Conservation (phyloP, 2,113 vertebrate genomes). For the Delphinapterus leucas region DNA sequence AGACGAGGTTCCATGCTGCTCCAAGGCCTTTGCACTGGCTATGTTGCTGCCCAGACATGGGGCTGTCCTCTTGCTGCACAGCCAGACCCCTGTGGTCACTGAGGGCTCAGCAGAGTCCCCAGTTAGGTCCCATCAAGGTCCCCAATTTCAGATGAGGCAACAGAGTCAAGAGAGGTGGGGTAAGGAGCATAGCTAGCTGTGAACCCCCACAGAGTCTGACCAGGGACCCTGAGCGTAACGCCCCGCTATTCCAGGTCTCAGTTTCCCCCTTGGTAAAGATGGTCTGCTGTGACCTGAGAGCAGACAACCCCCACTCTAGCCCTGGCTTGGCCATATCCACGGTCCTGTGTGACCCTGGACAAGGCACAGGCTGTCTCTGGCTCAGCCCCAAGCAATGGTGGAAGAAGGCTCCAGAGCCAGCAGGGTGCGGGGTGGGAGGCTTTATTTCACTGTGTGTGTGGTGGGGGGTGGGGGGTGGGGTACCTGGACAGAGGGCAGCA, state of each 20-base stretch:
- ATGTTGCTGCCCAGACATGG: not conserved
- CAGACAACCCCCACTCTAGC: not conserved
- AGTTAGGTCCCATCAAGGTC: not conserved
- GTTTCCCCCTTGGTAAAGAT: not conserved
- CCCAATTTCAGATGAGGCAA: not conserved
- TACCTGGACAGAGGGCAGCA: conserved; percentile 23
- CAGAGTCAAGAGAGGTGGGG: not conserved
- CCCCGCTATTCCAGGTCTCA: not conserved
- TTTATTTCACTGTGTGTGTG: conserved; percentile 66
- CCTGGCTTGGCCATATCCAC: too few relatives aligned
- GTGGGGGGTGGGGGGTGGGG: not conserved
- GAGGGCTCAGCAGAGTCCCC: not conserved
- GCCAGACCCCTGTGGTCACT: not conserved
- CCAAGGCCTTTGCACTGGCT: not conserved
- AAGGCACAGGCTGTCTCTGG: not conserved
- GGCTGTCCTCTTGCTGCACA: not conserved
- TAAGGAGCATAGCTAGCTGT: not conserved
- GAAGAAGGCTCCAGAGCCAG: not conserved
- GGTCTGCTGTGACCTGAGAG: not conserved
- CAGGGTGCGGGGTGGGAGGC: not conserved
- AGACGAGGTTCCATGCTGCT: not conserved
- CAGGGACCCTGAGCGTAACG: not conserved
- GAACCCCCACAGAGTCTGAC: fast-evolving
- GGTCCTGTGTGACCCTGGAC: not conserved
- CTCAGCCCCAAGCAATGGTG: not conserved